These are phyloP conservation scores for Cephus spinipes DNA, from an alignment of 2,888 invertebrate genomes.

Conservation along the genomic window DNA sequence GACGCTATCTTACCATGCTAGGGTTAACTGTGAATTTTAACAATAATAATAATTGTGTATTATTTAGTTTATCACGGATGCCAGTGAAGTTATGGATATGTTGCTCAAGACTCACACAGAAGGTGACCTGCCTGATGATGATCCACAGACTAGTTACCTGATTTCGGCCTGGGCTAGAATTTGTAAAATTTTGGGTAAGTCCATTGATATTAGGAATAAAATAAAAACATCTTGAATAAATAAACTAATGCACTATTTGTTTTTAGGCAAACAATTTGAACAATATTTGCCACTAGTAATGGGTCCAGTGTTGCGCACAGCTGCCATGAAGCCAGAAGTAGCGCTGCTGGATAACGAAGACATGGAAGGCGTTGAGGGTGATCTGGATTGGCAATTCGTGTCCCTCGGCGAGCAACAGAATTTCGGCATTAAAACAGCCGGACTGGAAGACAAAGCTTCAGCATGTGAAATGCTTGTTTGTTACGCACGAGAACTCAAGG, in stretches of 20 bases:
- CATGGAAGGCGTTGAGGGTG: constrained; percentile 84
- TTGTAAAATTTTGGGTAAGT: constrained; percentile 87
- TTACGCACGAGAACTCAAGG: constrained; percentile 93
- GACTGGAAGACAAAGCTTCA: constrained; percentile 95
- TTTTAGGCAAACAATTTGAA: constrained; percentile 82
- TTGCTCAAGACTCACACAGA: constrained; percentile 91
- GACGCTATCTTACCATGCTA: too few species aligned
- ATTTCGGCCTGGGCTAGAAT: constrained; percentile 99
- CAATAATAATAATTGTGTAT: constrained; percentile 18
- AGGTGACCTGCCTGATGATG: constrained; percentile 89
- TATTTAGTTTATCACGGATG: constrained; percentile 83
- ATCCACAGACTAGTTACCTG: constrained; percentile 96
- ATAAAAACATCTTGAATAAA: neutral
- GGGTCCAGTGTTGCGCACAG: constrained; percentile 92
- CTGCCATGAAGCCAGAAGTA: constrained; percentile 93
- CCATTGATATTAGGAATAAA: neutral
- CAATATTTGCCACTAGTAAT: constrained; percentile 95
- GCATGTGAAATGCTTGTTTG: constrained; percentile 97
- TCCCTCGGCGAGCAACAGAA: constrained; percentile 94
- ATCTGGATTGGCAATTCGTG: constrained; percentile 95
- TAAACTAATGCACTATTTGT: constrained; percentile 8
- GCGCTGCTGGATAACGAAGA: constrained; percentile 89
- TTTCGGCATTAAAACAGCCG: constrained; percentile 93
- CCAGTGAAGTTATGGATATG: constrained; percentile 96
- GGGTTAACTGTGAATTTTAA: neutral